Conservation (phyloP, 2,888 invertebrate genomes). For the Trilocha varians region DNA sequence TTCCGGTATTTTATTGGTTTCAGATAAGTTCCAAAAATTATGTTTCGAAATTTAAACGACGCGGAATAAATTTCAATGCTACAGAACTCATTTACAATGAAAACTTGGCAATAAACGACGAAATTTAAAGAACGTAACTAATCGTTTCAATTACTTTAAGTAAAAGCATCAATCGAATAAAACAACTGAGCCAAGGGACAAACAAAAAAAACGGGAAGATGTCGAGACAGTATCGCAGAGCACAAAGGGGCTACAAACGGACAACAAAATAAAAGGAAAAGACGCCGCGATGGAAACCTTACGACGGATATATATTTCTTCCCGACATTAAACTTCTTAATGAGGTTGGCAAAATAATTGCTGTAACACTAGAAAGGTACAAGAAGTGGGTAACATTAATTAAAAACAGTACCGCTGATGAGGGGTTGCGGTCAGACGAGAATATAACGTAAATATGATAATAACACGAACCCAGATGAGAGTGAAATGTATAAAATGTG, state of each 20-base stretch:
- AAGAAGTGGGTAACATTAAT: conserved; percentile 58
- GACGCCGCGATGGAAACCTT: conserved; percentile 35
- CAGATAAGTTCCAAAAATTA: conserved; percentile 24
- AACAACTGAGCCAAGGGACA: conserved; percentile 33
- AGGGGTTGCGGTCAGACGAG: conserved; percentile 52
- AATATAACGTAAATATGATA: conserved; percentile 54
- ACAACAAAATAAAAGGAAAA: conserved; percentile 23
- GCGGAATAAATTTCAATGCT: not conserved
- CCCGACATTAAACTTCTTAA: conserved; percentile 57
- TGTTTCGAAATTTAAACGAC: not conserved
- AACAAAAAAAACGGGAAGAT: conserved; percentile 36
- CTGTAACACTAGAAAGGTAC: conserved; percentile 65
- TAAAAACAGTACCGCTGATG: conserved; percentile 54
- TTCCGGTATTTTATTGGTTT: conserved; percentile 38
- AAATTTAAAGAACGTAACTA: conserved; percentile 17
- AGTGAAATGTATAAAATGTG: conserved; percentile 54
- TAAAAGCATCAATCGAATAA: conserved; percentile 35
- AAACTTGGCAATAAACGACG: conserved; percentile 15
- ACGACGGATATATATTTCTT: conserved; percentile 49
- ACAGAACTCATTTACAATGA: not conserved
- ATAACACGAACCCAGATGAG: conserved; percentile 50
- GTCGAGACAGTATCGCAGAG: conserved; percentile 38
- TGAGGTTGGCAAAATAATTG: conserved; percentile 65
- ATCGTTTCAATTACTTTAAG: conserved; percentile 34
- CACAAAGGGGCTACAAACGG: conserved; percentile 30